phyloP scores from a whole-genome alignment of 2,113 vertebrate genomes.

The Gasterosteus aculeatus region DNA sequence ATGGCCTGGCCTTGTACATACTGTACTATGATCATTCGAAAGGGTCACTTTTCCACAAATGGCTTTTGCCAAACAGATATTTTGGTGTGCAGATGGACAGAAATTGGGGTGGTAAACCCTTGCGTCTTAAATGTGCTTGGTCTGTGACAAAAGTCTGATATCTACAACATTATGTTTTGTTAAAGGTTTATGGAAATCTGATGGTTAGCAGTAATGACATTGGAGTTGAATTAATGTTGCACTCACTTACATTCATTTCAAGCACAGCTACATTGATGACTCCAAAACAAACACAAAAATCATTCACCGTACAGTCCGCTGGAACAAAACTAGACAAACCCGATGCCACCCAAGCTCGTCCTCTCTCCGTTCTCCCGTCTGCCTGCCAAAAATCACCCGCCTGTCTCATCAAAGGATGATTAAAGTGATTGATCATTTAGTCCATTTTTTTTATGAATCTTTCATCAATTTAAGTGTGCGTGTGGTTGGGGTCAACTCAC shows the following conservation, averaged over 20 bases:
- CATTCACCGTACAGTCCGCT: background rate
- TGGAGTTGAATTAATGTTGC: background rate
- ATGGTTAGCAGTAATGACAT: background rate
- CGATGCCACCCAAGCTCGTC: background rate
- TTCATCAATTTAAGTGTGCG: constrained; percentile 35
- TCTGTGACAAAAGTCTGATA: background rate
- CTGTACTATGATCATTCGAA: background rate
- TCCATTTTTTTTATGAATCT: constrained; percentile 39
- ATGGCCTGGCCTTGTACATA: too few species aligned
- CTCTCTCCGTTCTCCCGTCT: background rate
- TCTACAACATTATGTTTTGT: background rate
- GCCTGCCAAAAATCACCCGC: constrained; percentile 18
- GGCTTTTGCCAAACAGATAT: background rate
- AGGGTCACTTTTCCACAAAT: background rate
- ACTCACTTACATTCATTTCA: background rate
- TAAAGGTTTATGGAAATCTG: background rate
- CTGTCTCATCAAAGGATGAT: constrained; percentile 48
- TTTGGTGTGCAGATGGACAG: background rate
- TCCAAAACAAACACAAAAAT: background rate
- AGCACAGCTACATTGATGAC: background rate
- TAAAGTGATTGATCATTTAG: constrained; percentile 57
- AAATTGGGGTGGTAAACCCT: background rate
- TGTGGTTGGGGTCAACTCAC: constrained; percentile 11
- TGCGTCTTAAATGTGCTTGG: background rate
- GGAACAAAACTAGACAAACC: background rate